Conservation (phyloP, 2,113 vertebrate species). For the Sinocyclocheilus anophthalmus region DNA sequence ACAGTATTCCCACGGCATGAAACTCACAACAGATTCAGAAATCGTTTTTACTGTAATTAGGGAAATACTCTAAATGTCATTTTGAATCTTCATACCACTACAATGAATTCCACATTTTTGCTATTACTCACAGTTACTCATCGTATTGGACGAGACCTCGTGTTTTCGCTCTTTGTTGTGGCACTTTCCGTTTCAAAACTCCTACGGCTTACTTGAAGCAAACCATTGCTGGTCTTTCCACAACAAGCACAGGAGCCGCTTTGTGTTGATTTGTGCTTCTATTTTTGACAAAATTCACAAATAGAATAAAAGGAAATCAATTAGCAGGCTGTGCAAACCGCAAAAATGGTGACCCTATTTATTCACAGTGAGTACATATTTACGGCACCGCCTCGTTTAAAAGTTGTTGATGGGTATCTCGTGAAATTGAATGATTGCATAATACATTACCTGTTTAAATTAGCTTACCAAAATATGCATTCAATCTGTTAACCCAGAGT, state of each 20-base stretch:
- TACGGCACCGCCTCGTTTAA: not conserved
- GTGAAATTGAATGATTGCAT: not conserved
- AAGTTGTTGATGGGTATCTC: too few species aligned
- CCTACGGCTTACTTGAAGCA: conserved; percentile 83
- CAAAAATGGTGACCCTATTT: not conserved
- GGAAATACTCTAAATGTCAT: conserved; percentile 81
- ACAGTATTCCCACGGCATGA: conserved; percentile 52
- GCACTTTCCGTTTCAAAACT: conserved; percentile 79
- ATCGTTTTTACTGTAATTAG: conserved; percentile 78
- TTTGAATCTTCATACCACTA: conserved; percentile 73
- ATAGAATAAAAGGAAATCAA: not conserved
- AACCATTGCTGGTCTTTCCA: conserved; percentile 79
- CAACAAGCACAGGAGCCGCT: conserved; percentile 52
- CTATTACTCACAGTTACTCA: conserved; percentile 80
- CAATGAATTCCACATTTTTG: conserved; percentile 74
- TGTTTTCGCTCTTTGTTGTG: conserved; percentile 76
- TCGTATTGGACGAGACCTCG: conserved; percentile 72
- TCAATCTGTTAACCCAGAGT: too few species aligned
- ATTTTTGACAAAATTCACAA: not conserved
- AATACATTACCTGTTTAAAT: not conserved
- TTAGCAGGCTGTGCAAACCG: not conserved
- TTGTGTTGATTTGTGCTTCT: not conserved
- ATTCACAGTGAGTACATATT: not conserved
- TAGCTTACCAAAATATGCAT: too few species aligned
- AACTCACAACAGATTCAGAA: conserved; percentile 45